phyloP scores from a whole-genome alignment of 2,888 invertebrate species.

The Drosophila anomalipes region DNA sequence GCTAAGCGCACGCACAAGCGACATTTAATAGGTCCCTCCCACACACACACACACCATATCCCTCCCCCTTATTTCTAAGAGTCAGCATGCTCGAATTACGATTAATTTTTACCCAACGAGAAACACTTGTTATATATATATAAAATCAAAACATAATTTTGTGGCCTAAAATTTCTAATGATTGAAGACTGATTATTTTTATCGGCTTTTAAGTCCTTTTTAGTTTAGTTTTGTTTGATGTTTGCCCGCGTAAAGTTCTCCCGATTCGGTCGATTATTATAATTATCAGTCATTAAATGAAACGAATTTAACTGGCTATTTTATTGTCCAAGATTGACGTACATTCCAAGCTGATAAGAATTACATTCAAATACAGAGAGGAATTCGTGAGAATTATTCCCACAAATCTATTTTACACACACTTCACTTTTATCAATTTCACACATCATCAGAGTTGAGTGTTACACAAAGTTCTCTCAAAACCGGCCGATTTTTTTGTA shows the following conservation, averaged over 20 bases:
- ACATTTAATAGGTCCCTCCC: neutral
- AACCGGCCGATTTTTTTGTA: neutral
- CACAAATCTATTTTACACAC: neutral
- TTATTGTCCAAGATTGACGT: neutral
- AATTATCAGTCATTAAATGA: neutral
- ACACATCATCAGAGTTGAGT: neutral
- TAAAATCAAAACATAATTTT: neutral
- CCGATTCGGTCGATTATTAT: neutral
- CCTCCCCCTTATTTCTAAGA: neutral
- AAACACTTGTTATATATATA: neutral
- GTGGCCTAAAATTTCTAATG: neutral
- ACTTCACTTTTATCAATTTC: neutral
- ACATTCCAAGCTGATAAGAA: constrained; percentile 1
- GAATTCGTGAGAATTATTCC: neutral
- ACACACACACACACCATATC: neutral
- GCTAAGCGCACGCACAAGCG: neutral
- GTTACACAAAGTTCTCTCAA: neutral
- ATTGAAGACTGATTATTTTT: neutral
- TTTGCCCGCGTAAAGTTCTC: neutral
- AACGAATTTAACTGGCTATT: neutral
- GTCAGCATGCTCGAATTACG: constrained; percentile 3
- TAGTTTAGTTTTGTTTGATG: neutral
- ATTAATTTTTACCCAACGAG: constrained; percentile 5
- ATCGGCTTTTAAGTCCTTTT: neutral
- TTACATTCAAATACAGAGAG: neutral